These are phyloP conservation scores for Drosophila peninsularis DNA, from an alignment of 2,888 invertebrate genomes.

Conservation along the genomic window DNA sequence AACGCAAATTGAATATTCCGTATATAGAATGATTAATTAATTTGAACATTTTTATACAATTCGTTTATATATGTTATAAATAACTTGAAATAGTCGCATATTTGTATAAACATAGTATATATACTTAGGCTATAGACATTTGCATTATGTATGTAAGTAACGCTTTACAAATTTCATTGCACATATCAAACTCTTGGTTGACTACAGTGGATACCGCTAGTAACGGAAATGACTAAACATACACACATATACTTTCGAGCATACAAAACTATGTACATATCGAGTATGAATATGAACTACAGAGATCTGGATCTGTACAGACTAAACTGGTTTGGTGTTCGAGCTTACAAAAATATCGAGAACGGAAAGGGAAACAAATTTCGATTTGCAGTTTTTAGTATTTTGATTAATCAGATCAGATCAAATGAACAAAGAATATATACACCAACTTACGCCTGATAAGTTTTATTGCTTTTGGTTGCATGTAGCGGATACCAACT, in stretches of 20 bases:
- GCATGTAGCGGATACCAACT: slow-evolving; percentile 45
- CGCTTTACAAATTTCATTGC: slow-evolving; percentile 48
- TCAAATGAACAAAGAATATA: slow-evolving; percentile 4
- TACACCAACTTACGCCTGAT: slow-evolving; percentile 10
- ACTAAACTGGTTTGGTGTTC: slow-evolving; percentile 10
- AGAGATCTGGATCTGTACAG: not conserved
- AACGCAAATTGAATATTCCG: slow-evolving; percentile 25
- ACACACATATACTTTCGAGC: slow-evolving; percentile 2
- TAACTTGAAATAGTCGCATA: slow-evolving; percentile 44
- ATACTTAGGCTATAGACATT: slow-evolving; percentile 22
- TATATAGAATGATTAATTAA: slow-evolving; percentile 41
- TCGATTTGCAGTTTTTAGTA: not conserved
- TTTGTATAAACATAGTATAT: slow-evolving; percentile 19
- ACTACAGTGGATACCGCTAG: slow-evolving; percentile 51
- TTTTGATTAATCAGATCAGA: slow-evolving; percentile 2
- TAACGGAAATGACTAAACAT: slow-evolving; percentile 24
- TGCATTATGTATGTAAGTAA: slow-evolving; percentile 50
- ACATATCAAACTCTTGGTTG: slow-evolving; percentile 36
- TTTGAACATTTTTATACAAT: slow-evolving; percentile 40
- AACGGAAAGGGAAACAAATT: not conserved
- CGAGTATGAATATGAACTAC: not conserved
- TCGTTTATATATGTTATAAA: slow-evolving; percentile 14
- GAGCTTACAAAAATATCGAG: slow-evolving; percentile 12
- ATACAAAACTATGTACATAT: slow-evolving; percentile 26
- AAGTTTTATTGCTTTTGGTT: slow-evolving; percentile 44